Percentiles rank a stretch among this genome's conserved stretches.
Evolutionary conservation across 2,113 vertebrate genomes (phyloP).

Genomic region (Amphiprion percula): DNA sequence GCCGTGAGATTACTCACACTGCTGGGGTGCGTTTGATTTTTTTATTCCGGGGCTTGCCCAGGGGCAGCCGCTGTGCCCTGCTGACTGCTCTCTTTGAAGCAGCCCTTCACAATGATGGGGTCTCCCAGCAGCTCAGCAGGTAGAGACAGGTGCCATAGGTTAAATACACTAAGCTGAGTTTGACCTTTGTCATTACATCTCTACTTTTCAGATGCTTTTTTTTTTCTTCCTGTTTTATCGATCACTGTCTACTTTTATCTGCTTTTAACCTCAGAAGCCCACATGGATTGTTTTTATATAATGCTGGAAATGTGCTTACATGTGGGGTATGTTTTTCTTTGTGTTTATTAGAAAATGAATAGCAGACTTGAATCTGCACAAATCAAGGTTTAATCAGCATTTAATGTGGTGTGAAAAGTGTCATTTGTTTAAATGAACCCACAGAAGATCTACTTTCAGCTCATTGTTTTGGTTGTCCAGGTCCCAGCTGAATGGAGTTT

Average conservation of each 20-base stretch:
- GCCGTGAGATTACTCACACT: conserved; percentile 64
- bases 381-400: too few species aligned
- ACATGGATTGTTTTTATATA: too few species aligned
- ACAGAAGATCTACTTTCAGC: too few species aligned
- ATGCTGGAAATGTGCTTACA: too few species aligned
- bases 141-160: conserved; percentile 25
- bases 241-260: neutral
- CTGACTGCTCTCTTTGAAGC: conserved; percentile 50
- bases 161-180: conserved; percentile 22
- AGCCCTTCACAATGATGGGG: conserved; percentile 35
- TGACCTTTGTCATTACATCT: conserved; percentile 42
- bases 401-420: too few species aligned
- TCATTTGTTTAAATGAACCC: too few species aligned
- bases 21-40: conserved; percentile 59
- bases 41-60: conserved; percentile 35
- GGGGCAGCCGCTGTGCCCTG: conserved; percentile 25
- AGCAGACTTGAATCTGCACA: too few species aligned
- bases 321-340: too few species aligned
- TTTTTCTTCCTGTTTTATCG: neutral
- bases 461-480: too few species aligned
- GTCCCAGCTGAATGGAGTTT: too few species aligned
- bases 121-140: conserved; percentile 42
- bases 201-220: conserved; percentile 2
- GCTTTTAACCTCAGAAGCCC: neutral
- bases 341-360: too few species aligned